A percentile compares a stretch with the other conserved stretches of the same genome.
phyloP scores from a whole-genome alignment of 2,113 vertebrate genomes.

The Tenrec ecaudatus region DNA sequence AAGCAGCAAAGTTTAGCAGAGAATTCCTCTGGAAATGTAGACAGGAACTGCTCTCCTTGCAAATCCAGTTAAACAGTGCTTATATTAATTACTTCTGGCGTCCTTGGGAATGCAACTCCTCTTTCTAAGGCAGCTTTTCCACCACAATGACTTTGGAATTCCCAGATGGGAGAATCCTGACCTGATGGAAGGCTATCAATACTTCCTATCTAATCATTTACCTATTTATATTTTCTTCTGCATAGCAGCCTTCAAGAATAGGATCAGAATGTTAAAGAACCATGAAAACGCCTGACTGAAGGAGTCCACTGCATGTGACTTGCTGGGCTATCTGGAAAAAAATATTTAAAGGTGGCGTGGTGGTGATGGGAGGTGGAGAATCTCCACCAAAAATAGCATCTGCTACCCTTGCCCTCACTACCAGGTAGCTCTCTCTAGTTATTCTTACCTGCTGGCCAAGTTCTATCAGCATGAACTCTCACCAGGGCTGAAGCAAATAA shows the following conservation, averaged over 20 bases:
- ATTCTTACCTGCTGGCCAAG: slow-evolving; percentile 72
- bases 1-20: neutral
- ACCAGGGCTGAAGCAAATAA: slow-evolving; percentile 62
- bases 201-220: neutral
- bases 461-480: slow-evolving; percentile 72
- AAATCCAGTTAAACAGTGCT: neutral
- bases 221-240: neutral
- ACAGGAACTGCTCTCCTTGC: neutral
- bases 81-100: neutral
- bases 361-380: neutral
- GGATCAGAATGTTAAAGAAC: neutral
- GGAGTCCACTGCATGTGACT: slow-evolving; percentile 34
- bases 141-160: neutral
- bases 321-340: neutral
- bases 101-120: neutral
- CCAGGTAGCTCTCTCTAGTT: slow-evolving; percentile 69
- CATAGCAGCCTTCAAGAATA: neutral
- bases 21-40: slow-evolving; percentile 18
- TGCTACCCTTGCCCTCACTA: slow-evolving; percentile 33
- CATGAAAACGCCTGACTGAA: neutral
- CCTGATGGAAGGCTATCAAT: neutral
- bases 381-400: slow-evolving; percentile 45
- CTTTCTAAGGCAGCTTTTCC: neutral
- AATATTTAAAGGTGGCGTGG: no score
- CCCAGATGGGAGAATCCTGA: neutral